Base-by-base conservation (phyloP, 2,113 vertebrate genomes). In the Tauraco erythrolophus region DNA sequence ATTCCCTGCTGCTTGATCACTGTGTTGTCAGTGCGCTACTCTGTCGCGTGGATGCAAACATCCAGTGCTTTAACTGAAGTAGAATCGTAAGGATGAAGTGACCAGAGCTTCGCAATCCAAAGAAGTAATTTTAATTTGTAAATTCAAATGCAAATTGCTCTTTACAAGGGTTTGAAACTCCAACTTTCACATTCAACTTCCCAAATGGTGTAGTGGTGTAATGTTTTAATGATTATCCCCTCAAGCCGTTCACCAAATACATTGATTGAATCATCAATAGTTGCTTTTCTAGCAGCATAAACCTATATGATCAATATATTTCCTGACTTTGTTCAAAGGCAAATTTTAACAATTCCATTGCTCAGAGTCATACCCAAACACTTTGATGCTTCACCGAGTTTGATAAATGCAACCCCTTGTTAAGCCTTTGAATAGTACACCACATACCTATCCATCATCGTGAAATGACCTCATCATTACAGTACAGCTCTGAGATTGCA, bases 241-340 rank as follows among this genome's bases (percentile, higher is more conserved):
- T 83, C 70, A 35, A 95, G 92, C 85, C 6, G 0, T 46, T 90
- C 88, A 92, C 33, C 43, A 51, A 91, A 95, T 56, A 56, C 60
- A 89, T 13, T 18, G 39, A 87, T 11, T 91, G 56, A 88, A 82
- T 68, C 84, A 94, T 91, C 86, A 82, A 68, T 78, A 95, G 77
- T 78, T 88, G 65, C 31, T 83, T 61, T 84, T 82, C 88, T 61
- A 93, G 75, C 70, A 91, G 58, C 79, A 92, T 76, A 93, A 95
- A 93, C 92, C 84, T 77, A 33, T 79, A 69, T 18, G 39, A 96
- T 96, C 93, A 83, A 92, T 93, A 62, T 37, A 96, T 79, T 79
- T 93, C 53, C 74, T 85, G 87, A 85, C 84, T 94, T 93, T 90
- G 93, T 88, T 80, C 93, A 92, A 93, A 96, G 96, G 84, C 81